A percentile compares a stretch with the other conserved stretches of the same genome.
Conservation (phyloP, 2,797 vertebrate genomes). For the Trematomus bernacchii region DNA sequence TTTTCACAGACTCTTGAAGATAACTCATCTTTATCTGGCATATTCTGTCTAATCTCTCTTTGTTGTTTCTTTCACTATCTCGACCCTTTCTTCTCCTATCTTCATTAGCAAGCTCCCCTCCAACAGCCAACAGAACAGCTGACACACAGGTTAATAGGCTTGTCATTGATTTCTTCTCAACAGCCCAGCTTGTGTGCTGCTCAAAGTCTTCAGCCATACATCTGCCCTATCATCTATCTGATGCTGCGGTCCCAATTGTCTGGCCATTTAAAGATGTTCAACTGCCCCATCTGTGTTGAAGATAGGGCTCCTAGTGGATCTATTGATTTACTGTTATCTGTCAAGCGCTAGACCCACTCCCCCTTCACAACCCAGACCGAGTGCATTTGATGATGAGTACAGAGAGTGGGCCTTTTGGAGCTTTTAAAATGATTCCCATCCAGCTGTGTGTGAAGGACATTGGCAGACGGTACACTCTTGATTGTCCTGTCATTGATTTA, state of each 20-base stretch:
- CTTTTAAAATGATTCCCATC: constrained; percentile 53
- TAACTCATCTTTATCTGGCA: constrained; percentile 5
- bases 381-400: constrained; percentile 31
- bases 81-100: constrained; percentile 5
- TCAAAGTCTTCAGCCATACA: constrained; percentile 29
- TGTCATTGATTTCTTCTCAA: constrained; percentile 66
- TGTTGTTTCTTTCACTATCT: neutral
- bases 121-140: constrained; percentile 28
- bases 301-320: constrained; percentile 25
- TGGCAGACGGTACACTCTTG: constrained; percentile 21
- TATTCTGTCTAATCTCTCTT: constrained; percentile 17
- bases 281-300: constrained; percentile 52
- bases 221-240: constrained; percentile 49
- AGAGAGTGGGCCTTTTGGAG: constrained; percentile 4
- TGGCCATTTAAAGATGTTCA: constrained; percentile 55
- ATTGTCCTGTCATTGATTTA: constrained; percentile 67
- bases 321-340: constrained; percentile 68
- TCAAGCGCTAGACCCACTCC: neutral
- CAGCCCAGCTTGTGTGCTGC: neutral
- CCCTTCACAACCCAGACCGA: neutral
- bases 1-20: constrained; percentile 4
- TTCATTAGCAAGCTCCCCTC: constrained; percentile 13
- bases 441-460: constrained; percentile 46
- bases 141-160: constrained; percentile 51
- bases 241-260: constrained; percentile 39